phyloP scores from a whole-genome alignment of 2,888 invertebrate genomes.

The Scelioninae gen. 2 region DNA sequence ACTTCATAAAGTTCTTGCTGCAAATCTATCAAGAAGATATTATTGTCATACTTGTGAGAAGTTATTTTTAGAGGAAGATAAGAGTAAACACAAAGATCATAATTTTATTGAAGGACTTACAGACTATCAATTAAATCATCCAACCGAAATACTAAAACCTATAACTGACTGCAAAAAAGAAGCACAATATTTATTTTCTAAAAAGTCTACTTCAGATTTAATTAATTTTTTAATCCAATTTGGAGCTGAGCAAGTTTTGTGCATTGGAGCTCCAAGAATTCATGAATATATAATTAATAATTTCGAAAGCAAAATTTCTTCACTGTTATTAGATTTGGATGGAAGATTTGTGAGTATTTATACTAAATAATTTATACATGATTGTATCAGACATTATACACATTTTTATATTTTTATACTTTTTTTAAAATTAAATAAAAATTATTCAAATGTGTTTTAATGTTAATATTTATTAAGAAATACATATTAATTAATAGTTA shows the following conservation, averaged over 20 bases:
- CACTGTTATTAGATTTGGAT: constrained; percentile 89
- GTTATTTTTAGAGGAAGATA: constrained; percentile 75
- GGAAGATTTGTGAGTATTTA: constrained; percentile 79
- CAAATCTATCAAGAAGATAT: constrained; percentile 71
- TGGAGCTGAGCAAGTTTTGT: constrained; percentile 81
- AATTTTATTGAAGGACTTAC: constrained; percentile 77
- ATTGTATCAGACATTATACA: no score
- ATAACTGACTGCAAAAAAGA: constrained; percentile 86
- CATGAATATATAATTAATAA: constrained; percentile 81
- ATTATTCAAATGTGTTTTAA: no score
- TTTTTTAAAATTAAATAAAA: no score
- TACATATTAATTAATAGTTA: no score
- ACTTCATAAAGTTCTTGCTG: constrained; percentile 76
- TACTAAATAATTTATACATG: constrained; percentile 16
- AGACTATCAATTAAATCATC: constrained; percentile 79
- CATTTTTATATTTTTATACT: no score
- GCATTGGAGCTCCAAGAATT: constrained; percentile 90
- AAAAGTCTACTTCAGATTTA: constrained; percentile 81
- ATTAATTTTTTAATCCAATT: constrained; percentile 79
- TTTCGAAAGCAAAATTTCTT: constrained; percentile 75
- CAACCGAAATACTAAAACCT: constrained; percentile 83
- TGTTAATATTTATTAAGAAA: not conserved
- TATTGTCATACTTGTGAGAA: constrained; percentile 82
- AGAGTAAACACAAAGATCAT: constrained; percentile 78
- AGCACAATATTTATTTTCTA: constrained; percentile 91